Evolutionary conservation across 2,888 invertebrate species (phyloP), one percentile per base, ranked within the genome.

Genomic region (Hetaerina titia): DNA sequence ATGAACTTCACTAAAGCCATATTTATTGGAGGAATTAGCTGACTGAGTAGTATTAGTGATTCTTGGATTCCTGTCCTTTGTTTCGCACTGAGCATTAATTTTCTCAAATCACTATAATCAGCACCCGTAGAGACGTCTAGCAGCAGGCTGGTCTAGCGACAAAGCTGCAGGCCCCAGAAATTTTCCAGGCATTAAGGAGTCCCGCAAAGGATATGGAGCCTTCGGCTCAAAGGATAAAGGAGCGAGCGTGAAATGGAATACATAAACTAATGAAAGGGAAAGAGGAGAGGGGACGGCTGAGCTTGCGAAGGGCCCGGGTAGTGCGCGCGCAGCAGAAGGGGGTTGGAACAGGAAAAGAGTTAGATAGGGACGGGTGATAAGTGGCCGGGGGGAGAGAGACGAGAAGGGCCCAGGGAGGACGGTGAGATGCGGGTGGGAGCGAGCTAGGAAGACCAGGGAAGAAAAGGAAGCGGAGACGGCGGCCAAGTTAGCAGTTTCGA

Each of bases 181-280:
- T 81, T 31, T 81, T 81, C 81, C 31, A 31, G 81, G 81, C 81
- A 81, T 81, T 90, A 31, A 90, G 45, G 25, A 60, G 31, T 25
- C 31, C 63, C 90, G 31, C 45, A 63, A 90, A 90, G 63, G 63
- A 90, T 31, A 90, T 11, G 90, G 90, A 90, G 25, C 90, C 63
- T 31, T 25, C 60, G 45, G 90, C 58, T 25, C 89, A 90, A 60
- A 60, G 81, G 81, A 81, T 81, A 81, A 31, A 31, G 81, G 31
- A 22, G 81, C 81, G 81, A 81, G 81, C 81, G 81, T 81, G 81
- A 81, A 81, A 81, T 81, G 81, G 81, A 81, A 81, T 81, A 81
- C 81, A 31, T 81, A 81, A 81, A 81, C 81, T 81, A 81, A 81
- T 81, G 81, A 81, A 31, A 81, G 31, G 81, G 81, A 81, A 81